Evolutionary conservation across 1,140 invertebrate genomes (phyloP).

Genomic region (Chironomus striatipennis): DNA sequence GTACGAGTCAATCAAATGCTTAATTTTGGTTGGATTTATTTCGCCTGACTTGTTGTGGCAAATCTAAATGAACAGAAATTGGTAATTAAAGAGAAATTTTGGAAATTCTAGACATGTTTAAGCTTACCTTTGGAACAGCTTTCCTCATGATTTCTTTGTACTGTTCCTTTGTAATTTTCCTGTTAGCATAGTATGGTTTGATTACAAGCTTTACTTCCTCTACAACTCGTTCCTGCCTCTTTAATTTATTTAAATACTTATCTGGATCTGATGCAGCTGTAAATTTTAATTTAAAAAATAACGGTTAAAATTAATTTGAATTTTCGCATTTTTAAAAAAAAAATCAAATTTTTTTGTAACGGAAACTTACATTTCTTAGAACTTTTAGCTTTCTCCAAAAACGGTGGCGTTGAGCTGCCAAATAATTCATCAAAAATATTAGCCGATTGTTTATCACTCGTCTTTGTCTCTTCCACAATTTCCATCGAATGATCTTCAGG

Average conservation of each 20-base stretch:
- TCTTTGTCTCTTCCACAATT: not conserved
- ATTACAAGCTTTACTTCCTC: conserved; percentile 94
- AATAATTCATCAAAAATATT: conserved; percentile 8
- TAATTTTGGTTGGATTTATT: conserved; percentile 93
- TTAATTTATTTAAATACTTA: conserved; percentile 91
- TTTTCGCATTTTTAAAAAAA: not conserved
- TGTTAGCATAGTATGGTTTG: conserved; percentile 92
- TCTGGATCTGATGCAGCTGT: not conserved
- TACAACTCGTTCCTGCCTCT: conserved; percentile 92
- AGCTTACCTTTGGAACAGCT: conserved; percentile 88
- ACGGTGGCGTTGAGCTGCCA: not conserved
- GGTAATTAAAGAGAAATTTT: conserved; percentile 23
- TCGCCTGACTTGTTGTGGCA: conserved; percentile 92
- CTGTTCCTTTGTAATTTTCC: conserved; percentile 90
- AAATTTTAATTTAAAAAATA: not conserved
- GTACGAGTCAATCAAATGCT: conserved; percentile 89
- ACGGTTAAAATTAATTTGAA: not conserved
- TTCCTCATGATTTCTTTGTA: conserved; percentile 96
- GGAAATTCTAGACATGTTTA: not conserved
- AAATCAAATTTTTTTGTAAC: too few species aligned
- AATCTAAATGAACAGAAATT: conserved; percentile 53
- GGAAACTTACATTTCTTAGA: not conserved
- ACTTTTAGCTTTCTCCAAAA: not conserved
- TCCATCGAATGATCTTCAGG: conserved; percentile 60
- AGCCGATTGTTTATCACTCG: not conserved